Percentiles rank a stretch among this genome's conserved stretches.
These are phyloP conservation scores for Hemaris fuciformis DNA, from an alignment of 2,888 invertebrate genomes.

Conservation along the genomic window DNA sequence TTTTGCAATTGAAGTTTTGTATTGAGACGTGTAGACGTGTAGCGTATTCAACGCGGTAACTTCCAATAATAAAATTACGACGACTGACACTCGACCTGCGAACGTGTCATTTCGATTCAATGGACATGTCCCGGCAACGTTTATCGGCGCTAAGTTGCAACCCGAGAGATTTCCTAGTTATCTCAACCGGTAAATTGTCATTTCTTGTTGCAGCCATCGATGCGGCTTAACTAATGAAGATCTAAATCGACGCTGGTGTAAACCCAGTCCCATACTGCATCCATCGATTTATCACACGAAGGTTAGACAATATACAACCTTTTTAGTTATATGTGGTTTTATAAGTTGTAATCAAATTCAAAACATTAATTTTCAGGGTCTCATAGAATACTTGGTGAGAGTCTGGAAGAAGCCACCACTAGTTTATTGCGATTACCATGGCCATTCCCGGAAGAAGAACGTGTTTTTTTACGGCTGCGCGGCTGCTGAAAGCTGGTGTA, in stretches of 20 bases:
- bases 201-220: slow-evolving; percentile 85
- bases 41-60: slow-evolving; percentile 37
- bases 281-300: slow-evolving; percentile 93
- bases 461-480: slow-evolving; percentile 93
- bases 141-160: slow-evolving; percentile 47
- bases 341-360: background rate
- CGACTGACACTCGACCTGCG: slow-evolving; percentile 38
- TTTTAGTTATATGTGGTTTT: background rate
- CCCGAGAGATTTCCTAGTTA: slow-evolving; percentile 59
- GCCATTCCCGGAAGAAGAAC: slow-evolving; percentile 92
- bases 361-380: slow-evolving; percentile 60
- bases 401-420: slow-evolving; percentile 82
- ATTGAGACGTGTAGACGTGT: slow-evolving; percentile 54
- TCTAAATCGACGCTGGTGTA: slow-evolving; percentile 92
- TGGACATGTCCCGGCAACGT: slow-evolving; percentile 45
- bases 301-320: slow-evolving; percentile 58
- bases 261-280: slow-evolving; percentile 87
- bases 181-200: slow-evolving; percentile 52
- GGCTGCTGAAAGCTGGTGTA: slow-evolving; percentile 85
- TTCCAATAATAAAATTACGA: slow-evolving; percentile 36
- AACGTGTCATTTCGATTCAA: slow-evolving; percentile 51
- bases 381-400: slow-evolving; percentile 83
- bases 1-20: slow-evolving; percentile 37
- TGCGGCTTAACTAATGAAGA: slow-evolving; percentile 93
- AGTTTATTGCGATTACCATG: slow-evolving; percentile 89